Conservation (phyloP, 2,113 vertebrate genomes). For the Polypterus senegalus region DNA sequence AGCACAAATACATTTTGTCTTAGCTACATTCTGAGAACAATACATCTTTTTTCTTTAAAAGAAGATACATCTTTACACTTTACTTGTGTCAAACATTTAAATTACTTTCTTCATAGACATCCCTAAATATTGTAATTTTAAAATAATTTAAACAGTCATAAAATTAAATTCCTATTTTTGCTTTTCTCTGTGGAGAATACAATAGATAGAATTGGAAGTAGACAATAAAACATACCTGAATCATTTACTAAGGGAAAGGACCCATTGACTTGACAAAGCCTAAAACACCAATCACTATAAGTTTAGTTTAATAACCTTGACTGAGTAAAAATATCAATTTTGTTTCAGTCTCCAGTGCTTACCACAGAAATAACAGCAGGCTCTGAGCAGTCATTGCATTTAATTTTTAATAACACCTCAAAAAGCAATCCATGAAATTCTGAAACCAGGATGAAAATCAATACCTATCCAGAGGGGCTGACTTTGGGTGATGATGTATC, state of each 20-base stretch:
- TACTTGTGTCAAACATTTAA: too few species aligned
- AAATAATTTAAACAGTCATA: too few species aligned
- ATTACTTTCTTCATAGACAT: too few species aligned
- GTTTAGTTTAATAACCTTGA: constrained; percentile 5
- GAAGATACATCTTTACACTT: too few species aligned
- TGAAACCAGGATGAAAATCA: neutral
- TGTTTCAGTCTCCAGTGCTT: neutral
- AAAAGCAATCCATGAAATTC: constrained; percentile 1
- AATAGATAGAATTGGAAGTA: too few species aligned
- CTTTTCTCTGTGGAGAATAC: too few species aligned
- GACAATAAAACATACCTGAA: too few species aligned
- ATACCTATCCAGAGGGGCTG: neutral
- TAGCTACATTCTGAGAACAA: too few species aligned
- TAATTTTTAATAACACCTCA: constrained; percentile 4
- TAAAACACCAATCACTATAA: neutral
- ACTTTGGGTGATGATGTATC: constrained; percentile 6
- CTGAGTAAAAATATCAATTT: neutral
- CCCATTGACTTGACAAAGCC: neutral
- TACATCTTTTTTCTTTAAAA: too few species aligned
- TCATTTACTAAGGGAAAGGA: neutral
- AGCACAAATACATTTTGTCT: too few species aligned
- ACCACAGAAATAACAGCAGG: neutral
- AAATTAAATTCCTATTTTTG: too few species aligned
- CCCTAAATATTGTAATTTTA: too few species aligned
- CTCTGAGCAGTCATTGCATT: constrained; percentile 3